Conservation (phyloP, 2,113 vertebrate species). For the Onychorhynchus coronatus region DNA sequence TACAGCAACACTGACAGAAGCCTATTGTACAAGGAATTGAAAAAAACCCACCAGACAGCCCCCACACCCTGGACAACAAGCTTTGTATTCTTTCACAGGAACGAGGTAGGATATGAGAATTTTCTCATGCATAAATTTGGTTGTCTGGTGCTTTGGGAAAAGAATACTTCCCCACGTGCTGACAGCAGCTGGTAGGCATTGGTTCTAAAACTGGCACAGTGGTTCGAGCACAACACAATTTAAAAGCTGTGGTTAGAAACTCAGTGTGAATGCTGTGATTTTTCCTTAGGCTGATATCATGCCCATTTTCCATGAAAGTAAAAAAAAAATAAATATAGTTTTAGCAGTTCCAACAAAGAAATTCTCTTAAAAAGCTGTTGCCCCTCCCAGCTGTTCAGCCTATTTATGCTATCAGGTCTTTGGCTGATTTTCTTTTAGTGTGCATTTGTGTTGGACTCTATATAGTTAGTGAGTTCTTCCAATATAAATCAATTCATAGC, state of each 20-base stretch:
- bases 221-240: rapidly evolving
- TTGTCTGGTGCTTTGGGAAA: conserved; percentile 27
- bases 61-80: neutral
- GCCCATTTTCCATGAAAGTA: neutral
- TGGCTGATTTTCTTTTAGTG: neutral
- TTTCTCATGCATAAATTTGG: conserved; percentile 56
- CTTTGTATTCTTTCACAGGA: conserved; percentile 39
- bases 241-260: neutral
- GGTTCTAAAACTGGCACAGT: neutral
- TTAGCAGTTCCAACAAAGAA: neutral
- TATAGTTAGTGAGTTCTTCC: neutral
- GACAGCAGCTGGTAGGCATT: neutral
- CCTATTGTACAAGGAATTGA: conserved; percentile 17
- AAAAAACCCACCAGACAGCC: neutral
- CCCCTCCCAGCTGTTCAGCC: neutral
- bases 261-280: neutral
- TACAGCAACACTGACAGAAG: conserved; percentile 3
- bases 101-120: conserved; percentile 23
- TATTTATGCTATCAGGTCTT: neutral
- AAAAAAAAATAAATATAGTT: neutral
- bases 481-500: neutral
- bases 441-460: neutral
- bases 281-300: neutral
- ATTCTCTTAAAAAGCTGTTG: neutral
- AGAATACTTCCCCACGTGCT: neutral